Evolutionary conservation across 1,140 invertebrate genomes (phyloP), one percentile per base, ranked within the genome.

Genomic region (Drosophila pallidifrons): DNA sequence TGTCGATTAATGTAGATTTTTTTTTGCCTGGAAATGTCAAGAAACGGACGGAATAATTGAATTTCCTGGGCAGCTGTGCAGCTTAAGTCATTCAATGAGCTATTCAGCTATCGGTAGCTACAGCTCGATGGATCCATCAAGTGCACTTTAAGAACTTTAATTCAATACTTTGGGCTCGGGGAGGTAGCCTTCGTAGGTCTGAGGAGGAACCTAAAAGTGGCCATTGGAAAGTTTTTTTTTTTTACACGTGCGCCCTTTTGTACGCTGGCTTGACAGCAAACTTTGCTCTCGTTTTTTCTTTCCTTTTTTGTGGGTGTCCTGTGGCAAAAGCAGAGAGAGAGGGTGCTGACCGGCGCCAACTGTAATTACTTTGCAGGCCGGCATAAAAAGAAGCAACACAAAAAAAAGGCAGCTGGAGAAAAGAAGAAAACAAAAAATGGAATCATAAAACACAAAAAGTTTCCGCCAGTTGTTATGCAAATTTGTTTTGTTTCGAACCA

Each of bases 381-480:
- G 51, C 59, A 58, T 15, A 73, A 16, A 76, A 52, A 47, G n/a
- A 64, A 11, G n/a, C n/a, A 60, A 32, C 32, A 46, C 28, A 16
- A 45, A 38, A 20, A 52, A 68, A 61, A 43, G 63, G 11, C 59
- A 38, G 35, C 35, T 38, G 35, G 35, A 38, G 35, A 38, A 38
- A 38, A 38, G 35, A 4, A 20, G 41, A 8, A 46, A 28, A 54
- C 15, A 54, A 51, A 55, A 57, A 79, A 74, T 47, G 55, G 59
- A 81, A 81, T 78, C 78, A 78, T 72, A 79, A 87, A 82, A 82
- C 79, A 82, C 75, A 87, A 70, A 86, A 86, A 86, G 76, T 86
- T 88, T 88, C 76, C 80, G 77, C 45, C 76, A 43, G 54, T 69
- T 87, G 83, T 82, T 88, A 77, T 87, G 83, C 66, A 87, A 79